Base-by-base conservation (phyloP, 1,140 invertebrate genomes). In the Drosophila suzukii region DNA sequence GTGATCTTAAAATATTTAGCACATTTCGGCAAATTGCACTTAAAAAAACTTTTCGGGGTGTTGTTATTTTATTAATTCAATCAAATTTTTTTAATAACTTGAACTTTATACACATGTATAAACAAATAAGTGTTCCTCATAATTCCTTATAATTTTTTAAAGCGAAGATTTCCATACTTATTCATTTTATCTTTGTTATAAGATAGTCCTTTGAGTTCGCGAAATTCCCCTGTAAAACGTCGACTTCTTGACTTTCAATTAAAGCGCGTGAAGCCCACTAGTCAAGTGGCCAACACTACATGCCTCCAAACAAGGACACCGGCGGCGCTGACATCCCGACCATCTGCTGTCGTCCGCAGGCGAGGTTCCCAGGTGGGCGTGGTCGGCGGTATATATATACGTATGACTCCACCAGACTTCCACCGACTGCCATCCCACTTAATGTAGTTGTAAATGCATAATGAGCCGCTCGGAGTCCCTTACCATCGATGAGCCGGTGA, bases 361-460 rank as follows among this genome's bases (percentile, higher is more conserved):
- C 34, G 20, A 7, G n/a, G 34, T 12, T 50, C 12, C 13, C 39
- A 34, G 4, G 15, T 41, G 47, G 55, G 49, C 24, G 12, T 63
- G 39, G 17, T 41, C 4, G n/a, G 27, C 44, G 47, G 13, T 43
- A 13, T 38, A 30, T 43, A 50, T 24, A 30, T 43, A 50, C n/a
- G 17, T 43, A 27, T 20, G 13, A 17, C 38, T n/a, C n/a, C n/a
- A 27, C 39, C 24, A 20, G 20, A 24, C 20, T 39, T 38, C 32
- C 3, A 36, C 46, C 32, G 27, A 51, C 49, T 41, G 27, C n/a
- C 55, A 41, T 38, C 36, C 24, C 58, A 41, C 63, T 78, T 78
- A 78, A 78, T 78, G 66, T 57, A 72, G 75, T 78, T 78, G 75
- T 78, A 65, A 78, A 78, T 78, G 75, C 55, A 78, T 78, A 78